Percentiles rank a stretch among this genome's conserved stretches.
Evolutionary conservation across 2,113 vertebrate species (phyloP).

Genomic region (Leucosticte australis): DNA sequence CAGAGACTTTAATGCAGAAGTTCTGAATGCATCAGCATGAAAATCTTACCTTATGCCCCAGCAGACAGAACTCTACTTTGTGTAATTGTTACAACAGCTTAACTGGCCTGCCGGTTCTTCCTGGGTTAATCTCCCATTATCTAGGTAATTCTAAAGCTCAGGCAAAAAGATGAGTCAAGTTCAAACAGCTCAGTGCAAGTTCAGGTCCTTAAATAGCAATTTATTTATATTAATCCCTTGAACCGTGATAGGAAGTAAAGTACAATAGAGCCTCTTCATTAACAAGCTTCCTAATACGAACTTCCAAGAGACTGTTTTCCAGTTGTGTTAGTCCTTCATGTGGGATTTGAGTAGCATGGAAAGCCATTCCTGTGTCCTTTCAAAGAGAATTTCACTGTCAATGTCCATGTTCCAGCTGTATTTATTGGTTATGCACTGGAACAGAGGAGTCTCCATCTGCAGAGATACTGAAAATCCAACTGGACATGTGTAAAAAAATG

Average conservation of each 20-base stretch:
- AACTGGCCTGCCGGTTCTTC: neutral
- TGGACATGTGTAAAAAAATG: neutral
- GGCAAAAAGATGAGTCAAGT: neutral
- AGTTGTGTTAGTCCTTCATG: neutral
- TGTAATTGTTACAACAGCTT: neutral
- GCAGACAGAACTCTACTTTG: neutral
- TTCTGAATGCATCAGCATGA: neutral
- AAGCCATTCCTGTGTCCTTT: neutral
- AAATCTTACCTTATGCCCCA: neutral
- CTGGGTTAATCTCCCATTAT: conserved; percentile 20
- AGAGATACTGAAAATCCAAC: neutral
- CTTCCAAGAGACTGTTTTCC: neutral
- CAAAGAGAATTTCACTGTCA: neutral
- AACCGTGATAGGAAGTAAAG: neutral
- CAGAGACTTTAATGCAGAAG: neutral
- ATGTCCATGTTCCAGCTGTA: neutral
- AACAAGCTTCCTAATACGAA: neutral
- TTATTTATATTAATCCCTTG: neutral
- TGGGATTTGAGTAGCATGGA: neutral
- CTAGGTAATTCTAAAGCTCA: neutral
- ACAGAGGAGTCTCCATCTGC: neutral
- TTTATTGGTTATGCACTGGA: neutral
- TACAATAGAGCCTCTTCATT: neutral
- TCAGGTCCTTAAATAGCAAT: neutral
- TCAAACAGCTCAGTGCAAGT: neutral